These are phyloP conservation scores for Orthosia cruda DNA, from an alignment of 2,888 invertebrate species.

Conservation along the genomic window DNA sequence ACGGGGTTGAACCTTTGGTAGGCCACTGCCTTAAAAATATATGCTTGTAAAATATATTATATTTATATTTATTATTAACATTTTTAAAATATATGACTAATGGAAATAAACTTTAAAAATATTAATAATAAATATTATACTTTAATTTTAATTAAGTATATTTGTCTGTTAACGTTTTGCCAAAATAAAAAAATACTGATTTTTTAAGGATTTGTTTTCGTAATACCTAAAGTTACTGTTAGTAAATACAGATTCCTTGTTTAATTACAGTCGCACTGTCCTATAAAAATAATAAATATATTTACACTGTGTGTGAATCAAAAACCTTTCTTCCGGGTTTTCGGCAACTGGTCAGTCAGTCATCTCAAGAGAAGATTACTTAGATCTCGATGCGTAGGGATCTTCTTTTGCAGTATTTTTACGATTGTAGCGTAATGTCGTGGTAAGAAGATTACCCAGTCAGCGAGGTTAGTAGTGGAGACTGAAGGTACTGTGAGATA, in stretches of 20 bases:
- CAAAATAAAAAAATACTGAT: too few species aligned
- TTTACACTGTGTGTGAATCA: not conserved
- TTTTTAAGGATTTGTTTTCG: too few species aligned
- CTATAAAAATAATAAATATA: not conserved
- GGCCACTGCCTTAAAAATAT: too few species aligned
- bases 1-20: constrained; percentile 93
- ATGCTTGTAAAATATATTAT: too few species aligned
- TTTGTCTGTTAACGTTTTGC: too few species aligned
- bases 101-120: not conserved
- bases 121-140: not conserved
- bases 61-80: too few species aligned
- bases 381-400: not conserved
- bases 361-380: not conserved
- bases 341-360: too few species aligned
- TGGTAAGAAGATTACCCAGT: not conserved
- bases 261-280: too few species aligned
- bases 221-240: too few species aligned
- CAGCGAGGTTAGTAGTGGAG: too few species aligned
- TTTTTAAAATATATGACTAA: constrained; percentile 69
- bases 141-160: not conserved
- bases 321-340: not conserved
- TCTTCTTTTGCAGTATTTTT: not conserved
- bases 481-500: too few species aligned
- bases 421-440: not conserved
- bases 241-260: too few species aligned